Evolutionary conservation across 2,888 invertebrate species (phyloP).

Genomic region (Lasioglossum morio): DNA sequence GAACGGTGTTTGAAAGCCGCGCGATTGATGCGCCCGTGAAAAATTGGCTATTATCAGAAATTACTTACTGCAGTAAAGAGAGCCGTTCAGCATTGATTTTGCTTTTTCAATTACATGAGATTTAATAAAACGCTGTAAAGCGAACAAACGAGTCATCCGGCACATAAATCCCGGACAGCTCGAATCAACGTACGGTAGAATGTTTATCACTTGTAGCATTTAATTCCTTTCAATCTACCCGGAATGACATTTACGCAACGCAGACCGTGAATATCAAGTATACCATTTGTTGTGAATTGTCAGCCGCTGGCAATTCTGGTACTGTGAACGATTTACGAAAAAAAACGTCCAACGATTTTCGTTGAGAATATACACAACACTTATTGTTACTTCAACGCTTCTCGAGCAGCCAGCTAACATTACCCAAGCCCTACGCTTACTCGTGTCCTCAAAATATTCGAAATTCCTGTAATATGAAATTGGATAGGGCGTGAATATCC

Average conservation of each 20-base stretch:
- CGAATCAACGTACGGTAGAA: neutral
- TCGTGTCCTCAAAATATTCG: neutral
- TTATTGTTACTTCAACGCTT: neutral
- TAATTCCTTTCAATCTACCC: slow-evolving; percentile 32
- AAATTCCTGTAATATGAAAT: neutral
- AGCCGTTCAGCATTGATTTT: neutral
- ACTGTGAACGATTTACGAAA: neutral
- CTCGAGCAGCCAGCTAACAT: neutral
- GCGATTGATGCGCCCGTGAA: neutral
- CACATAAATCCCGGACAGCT: neutral
- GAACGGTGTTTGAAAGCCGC: neutral
- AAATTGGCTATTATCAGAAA: neutral
- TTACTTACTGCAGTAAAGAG: neutral
- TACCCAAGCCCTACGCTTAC: neutral
- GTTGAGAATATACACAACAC: neutral
- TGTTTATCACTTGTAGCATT: slow-evolving; percentile 25
- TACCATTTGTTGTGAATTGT: neutral
- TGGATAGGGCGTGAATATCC: neutral
- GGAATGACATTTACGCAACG: slow-evolving; percentile 16
- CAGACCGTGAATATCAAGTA: neutral
- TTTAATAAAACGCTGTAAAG: slow-evolving; percentile 28
- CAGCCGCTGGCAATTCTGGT: neutral
- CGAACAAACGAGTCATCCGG: neutral
- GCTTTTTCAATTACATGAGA: slow-evolving; percentile 13
- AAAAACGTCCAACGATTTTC: no score